Evolutionary conservation across 2,113 vertebrate genomes (phyloP).

Genomic region (Morone chrysops): DNA sequence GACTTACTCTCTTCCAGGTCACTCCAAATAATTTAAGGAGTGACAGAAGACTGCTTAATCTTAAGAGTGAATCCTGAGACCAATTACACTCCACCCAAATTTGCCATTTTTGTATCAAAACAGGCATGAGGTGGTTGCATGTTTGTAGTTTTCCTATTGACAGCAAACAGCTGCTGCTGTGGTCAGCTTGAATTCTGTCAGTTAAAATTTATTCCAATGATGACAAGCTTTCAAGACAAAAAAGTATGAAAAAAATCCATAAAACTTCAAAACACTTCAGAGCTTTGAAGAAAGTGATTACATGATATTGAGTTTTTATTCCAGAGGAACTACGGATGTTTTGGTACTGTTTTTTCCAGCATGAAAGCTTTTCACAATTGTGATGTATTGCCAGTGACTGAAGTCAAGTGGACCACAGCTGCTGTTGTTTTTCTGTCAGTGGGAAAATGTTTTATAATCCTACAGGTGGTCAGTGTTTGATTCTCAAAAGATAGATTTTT

Average conservation of each 20-base stretch:
- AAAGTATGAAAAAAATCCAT: slow-evolving; percentile 15
- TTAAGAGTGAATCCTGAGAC: neutral
- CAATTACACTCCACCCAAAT: neutral
- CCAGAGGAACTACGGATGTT: neutral
- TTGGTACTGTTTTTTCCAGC: neutral
- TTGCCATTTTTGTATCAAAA: neutral
- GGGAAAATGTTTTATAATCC: slow-evolving; percentile 20
- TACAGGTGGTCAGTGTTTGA: slow-evolving; percentile 8
- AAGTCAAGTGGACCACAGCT: neutral
- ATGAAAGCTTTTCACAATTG: neutral
- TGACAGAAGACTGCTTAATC: neutral
- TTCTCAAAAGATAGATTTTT: slow-evolving; percentile 24
- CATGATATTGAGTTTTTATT: neutral
- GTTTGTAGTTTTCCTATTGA: too few species aligned
- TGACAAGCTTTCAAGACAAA: slow-evolving; percentile 13
- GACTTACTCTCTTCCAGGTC: neutral
- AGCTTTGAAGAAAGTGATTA: neutral
- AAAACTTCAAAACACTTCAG: slow-evolving; percentile 17
- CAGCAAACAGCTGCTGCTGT: slow-evolving; percentile 12
- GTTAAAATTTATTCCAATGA: slow-evolving; percentile 20
- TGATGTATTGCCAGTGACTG: neutral
- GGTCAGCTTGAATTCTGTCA: neutral
- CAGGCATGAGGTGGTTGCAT: neutral
- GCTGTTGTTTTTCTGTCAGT: neutral
- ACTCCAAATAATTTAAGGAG: neutral